These are phyloP conservation scores for Ovis aries DNA, from an alignment of 2,113 vertebrate genomes.

Conservation along the genomic window DNA sequence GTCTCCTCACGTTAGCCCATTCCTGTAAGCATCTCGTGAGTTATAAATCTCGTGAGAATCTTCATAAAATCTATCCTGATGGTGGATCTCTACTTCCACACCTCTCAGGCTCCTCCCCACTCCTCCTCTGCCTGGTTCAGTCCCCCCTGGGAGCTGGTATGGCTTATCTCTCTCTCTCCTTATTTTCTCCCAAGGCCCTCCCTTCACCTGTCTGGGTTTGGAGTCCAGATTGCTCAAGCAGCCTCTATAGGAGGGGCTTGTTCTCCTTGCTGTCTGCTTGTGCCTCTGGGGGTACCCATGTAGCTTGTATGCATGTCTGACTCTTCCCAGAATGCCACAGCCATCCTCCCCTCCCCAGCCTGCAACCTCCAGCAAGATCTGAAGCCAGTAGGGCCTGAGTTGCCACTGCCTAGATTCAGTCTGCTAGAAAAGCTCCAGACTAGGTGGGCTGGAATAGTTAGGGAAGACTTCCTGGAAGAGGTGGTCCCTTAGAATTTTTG, in stretches of 20 bases:
- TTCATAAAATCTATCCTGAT: background rate
- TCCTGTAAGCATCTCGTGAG: background rate
- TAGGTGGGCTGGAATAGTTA: background rate
- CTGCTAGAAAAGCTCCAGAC: background rate
- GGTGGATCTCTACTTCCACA: background rate
- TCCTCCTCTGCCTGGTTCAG: background rate
- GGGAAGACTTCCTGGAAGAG: background rate
- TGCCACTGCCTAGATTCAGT: background rate
- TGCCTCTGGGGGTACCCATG: background rate
- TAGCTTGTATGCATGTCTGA: background rate
- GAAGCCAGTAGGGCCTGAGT: background rate
- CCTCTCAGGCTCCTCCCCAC: background rate
- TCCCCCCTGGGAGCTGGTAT: rapidly evolving
- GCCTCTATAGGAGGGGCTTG: background rate
- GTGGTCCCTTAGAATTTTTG: background rate
- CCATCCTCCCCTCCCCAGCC: background rate
- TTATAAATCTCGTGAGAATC: background rate
- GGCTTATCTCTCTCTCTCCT: background rate
- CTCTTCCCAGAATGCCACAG: background rate
- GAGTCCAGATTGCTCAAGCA: background rate
- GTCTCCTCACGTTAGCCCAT: background rate
- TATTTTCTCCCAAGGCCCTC: background rate
- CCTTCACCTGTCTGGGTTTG: background rate
- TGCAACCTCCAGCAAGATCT: background rate
- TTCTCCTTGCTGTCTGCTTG: background rate